phyloP scores from a whole-genome alignment of 2,797 vertebrate genomes.

The Rhinichthys osculus region DNA sequence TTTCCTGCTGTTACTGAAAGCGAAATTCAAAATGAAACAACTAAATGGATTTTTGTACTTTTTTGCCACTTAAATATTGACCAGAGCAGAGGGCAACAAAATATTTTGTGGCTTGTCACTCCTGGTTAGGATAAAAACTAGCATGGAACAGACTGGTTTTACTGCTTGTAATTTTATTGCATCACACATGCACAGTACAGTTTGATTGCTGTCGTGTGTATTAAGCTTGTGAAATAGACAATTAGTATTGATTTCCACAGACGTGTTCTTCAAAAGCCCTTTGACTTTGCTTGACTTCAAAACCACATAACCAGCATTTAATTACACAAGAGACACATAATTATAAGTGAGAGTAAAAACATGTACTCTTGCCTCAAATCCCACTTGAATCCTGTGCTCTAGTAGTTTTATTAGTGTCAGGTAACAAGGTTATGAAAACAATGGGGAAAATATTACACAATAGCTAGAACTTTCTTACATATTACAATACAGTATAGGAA shows the following conservation, averaged over 20 bases:
- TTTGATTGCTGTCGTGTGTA: slow-evolving; percentile 8
- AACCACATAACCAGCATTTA: slow-evolving; percentile 9
- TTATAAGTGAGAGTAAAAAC: background rate
- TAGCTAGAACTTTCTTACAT: background rate
- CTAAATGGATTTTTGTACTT: background rate
- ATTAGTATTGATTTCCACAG: background rate
- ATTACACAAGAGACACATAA: slow-evolving; percentile 22
- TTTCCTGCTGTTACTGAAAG: background rate
- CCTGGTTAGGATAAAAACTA: background rate
- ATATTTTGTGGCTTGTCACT: background rate
- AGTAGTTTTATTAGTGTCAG: background rate
- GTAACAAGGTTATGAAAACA: background rate
- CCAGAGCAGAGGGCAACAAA: background rate
- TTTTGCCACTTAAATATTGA: slow-evolving; percentile 3
- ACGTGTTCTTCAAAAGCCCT: slow-evolving; percentile 6
- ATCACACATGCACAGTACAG: background rate
- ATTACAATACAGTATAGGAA: background rate
- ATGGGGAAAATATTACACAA: background rate
- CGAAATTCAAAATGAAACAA: background rate
- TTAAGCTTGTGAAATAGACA: background rate
- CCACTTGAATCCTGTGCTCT: slow-evolving; percentile 20
- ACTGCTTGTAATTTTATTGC: background rate
- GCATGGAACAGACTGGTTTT: background rate
- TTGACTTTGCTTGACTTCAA: slow-evolving; percentile 37
- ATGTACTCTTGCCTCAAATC: slow-evolving; percentile 3